Evolutionary conservation across 2,113 vertebrate genomes (phyloP).

Genomic region (Lamprologus callipterus): DNA sequence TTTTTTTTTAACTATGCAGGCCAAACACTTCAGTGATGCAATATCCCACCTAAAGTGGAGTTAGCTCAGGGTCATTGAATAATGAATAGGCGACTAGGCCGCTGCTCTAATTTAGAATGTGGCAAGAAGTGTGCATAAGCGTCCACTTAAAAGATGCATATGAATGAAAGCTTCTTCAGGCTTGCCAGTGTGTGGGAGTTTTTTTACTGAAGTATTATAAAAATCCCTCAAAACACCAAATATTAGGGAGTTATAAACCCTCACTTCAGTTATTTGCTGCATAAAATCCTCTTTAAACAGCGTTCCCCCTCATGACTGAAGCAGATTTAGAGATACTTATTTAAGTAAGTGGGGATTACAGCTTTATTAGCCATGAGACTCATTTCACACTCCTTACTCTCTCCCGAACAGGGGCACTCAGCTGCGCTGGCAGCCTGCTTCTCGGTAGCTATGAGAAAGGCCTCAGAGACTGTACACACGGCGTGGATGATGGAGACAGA

Average conservation of each 20-base stretch:
- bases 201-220: neutral
- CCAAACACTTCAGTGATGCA: neutral
- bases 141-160: neutral
- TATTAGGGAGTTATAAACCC: neutral
- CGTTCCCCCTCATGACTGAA: neutral
- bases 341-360: constrained; percentile 2
- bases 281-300: constrained; percentile 12
- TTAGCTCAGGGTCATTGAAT: constrained; percentile 4
- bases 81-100: neutral
- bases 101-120: neutral
- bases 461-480: neutral
- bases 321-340: constrained; percentile 9
- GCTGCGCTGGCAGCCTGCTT: neutral
- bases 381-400: neutral
- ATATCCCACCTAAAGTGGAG: neutral
- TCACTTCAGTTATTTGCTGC: neutral
- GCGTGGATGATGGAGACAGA: neutral
- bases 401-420: neutral
- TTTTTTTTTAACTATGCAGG: neutral
- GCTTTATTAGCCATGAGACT: neutral
- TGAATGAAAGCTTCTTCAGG: neutral
- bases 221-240: neutral
- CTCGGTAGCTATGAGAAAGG: neutral
- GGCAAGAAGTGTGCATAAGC: neutral
- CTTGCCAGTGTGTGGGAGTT: neutral